phyloP scores from a whole-genome alignment of 2,888 invertebrate genomes.

The Chloroclystis v-ata region DNA sequence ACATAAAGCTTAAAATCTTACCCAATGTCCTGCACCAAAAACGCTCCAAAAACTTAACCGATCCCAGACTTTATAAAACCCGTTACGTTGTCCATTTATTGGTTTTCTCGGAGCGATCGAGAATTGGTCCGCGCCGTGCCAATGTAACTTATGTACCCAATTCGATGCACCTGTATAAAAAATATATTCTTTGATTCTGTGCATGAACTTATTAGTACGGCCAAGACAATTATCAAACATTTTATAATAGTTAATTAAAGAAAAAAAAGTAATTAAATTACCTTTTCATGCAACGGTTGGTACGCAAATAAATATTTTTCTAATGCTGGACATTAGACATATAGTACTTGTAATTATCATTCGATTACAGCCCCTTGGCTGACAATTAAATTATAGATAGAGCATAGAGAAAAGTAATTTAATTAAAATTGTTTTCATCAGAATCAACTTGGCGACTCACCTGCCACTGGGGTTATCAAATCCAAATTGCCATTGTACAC shows the following conservation, averaged over 20 bases:
- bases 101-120: constrained; percentile 38
- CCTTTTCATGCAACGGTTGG: too few relatives aligned
- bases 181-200: background rate
- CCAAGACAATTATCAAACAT: too few relatives aligned
- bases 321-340: too few relatives aligned
- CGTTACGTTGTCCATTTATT: constrained; percentile 53
- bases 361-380: too few relatives aligned
- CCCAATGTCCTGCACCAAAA: constrained; percentile 68
- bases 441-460: background rate
- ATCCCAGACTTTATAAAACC: constrained; percentile 54
- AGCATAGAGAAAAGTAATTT: too few relatives aligned
- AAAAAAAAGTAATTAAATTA: too few relatives aligned
- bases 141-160: constrained; percentile 65
- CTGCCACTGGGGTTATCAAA: constrained; percentile 58
- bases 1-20: constrained; percentile 40
- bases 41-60: constrained; percentile 65
- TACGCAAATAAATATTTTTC: background rate
- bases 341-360: too few relatives aligned
- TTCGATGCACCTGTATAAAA: constrained; percentile 54
- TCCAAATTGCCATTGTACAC: constrained; percentile 69
- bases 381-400: too few relatives aligned
- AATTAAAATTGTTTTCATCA: too few relatives aligned
- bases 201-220: too few relatives aligned
- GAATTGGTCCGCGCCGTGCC: constrained; percentile 57
- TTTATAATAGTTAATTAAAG: too few relatives aligned